These are phyloP conservation scores for Brachionus calyciflorus DNA, from an alignment of 1,140 invertebrate genomes.

Conservation along the genomic window DNA sequence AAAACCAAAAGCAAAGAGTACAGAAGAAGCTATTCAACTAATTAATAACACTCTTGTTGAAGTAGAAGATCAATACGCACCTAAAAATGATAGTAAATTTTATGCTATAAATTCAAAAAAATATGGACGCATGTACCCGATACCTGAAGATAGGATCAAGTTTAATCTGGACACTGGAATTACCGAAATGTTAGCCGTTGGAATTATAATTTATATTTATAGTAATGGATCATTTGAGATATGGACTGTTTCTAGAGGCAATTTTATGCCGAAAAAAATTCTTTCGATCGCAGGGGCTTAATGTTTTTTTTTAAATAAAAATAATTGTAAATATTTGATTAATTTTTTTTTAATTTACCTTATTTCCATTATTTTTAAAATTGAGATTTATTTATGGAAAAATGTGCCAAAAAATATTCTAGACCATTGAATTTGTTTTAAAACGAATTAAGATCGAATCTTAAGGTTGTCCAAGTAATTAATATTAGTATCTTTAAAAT, in stretches of 20 bases:
- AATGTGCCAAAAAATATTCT: too few species aligned
- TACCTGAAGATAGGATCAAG: constrained; percentile 24
- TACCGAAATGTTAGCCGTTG: constrained; percentile 31
- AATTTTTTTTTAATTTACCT: background rate
- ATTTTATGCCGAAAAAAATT: constrained; percentile 8
- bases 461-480: background rate
- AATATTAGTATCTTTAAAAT: too few species aligned
- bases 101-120: constrained; percentile 39
- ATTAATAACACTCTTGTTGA: constrained; percentile 35
- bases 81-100: constrained; percentile 42
- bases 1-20: constrained; percentile 19
- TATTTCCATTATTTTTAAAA: background rate
- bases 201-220: constrained; percentile 29
- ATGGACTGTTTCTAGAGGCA: constrained; percentile 35
- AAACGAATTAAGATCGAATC: too few species aligned
- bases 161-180: constrained; percentile 35
- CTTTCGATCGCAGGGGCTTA: background rate
- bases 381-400: too few species aligned
- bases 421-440: too few species aligned
- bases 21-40: constrained; percentile 23
- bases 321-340: background rate
- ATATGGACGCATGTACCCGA: constrained; percentile 38
- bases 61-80: constrained; percentile 38
- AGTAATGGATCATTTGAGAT: constrained; percentile 42
- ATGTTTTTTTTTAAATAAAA: background rate